Evolutionary conservation across 2,888 invertebrate genomes (phyloP).

Genomic region (Sceliomorpha sp.): DNA sequence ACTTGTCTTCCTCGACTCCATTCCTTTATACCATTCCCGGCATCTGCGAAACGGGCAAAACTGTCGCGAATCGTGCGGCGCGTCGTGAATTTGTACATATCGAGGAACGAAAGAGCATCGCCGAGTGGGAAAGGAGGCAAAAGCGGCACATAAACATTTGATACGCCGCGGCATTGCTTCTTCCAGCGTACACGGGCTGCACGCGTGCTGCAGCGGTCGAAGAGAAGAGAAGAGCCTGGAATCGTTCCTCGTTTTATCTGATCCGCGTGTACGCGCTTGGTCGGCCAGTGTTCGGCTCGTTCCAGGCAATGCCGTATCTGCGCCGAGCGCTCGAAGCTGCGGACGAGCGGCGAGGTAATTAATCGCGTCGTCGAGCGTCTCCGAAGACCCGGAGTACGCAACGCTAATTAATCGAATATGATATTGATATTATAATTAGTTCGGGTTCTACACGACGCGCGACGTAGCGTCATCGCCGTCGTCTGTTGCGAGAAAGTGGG

Average conservation of each 20-base stretch:
- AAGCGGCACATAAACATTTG: constrained; percentile 12
- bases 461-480: constrained; percentile 35
- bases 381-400: constrained; percentile 57
- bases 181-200: constrained; percentile 11
- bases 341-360: constrained; percentile 57
- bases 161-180: constrained; percentile 1
- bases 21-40: constrained; percentile 11
- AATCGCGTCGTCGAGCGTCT: constrained; percentile 57
- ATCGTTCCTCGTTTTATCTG: constrained; percentile 50
- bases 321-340: constrained; percentile 14
- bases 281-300: neutral
- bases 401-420: constrained; percentile 66
- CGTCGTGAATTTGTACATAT: constrained; percentile 6
- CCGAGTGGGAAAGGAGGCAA: constrained; percentile 4
- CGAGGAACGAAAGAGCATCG: constrained; percentile 13
- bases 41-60: constrained; percentile 5
- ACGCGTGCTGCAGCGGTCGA: constrained; percentile 19
- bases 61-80: constrained; percentile 14
- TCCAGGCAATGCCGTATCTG: constrained; percentile 19
- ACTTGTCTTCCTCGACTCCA: constrained; percentile 7
- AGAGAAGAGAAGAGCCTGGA: neutral
- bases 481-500: too few relatives aligned
- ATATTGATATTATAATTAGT: constrained; percentile 69
- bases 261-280: constrained; percentile 30
- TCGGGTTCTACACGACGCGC: constrained; percentile 30